Base-by-base conservation (phyloP, 1,140 invertebrate species). In the Solenopsis invicta region DNA sequence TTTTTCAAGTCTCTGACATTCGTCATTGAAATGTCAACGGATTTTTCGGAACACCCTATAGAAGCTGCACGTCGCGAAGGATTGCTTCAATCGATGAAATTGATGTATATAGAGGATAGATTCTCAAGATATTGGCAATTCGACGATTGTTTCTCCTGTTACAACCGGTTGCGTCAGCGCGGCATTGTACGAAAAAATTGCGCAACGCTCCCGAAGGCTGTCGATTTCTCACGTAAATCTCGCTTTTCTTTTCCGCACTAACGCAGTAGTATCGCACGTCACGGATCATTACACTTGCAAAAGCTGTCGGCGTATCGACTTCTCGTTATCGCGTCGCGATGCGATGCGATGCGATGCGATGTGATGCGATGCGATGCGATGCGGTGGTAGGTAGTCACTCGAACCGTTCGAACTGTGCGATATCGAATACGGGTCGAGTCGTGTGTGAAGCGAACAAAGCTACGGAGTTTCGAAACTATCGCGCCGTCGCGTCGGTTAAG, bases 401-500 rank as follows among this genome's bases (percentile, higher is more conserved):
- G 64, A 67, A 21, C 6, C 71, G 29, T 74, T 76, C 86, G 16
- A 86, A 21, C 29, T 48, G 61, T n/a, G 24, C 41, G 80, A 74
- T 84, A 84, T 75, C 69, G 10, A 74, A 74, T 61, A 66, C 78
- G 21, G n/a, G 56, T 18, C 21, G 67, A 75, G 41, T 50, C 69
- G 21, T 48, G 54, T 41, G 37, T 37, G 16, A 76, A 56, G 21
- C 74, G 82, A 85, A 52, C 71, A 62, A 59, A 85, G 48, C 69
- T 37, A 18, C 41, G n/a, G 52, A 82, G 80, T 84, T 84, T 62
- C 80, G 69, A 61, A 74, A 84, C 69, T 84, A 84, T 75, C 80
- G 66, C 12, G 37, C 21, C 37, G 76, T 78, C 56, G 29, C 13
- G 64, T 71, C 62, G 21, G 48, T 56, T 72, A 56, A 81, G 10